These are phyloP conservation scores for Bradypodion pumilum DNA, from an alignment of 2,797 vertebrate genomes.

Conservation along the genomic window DNA sequence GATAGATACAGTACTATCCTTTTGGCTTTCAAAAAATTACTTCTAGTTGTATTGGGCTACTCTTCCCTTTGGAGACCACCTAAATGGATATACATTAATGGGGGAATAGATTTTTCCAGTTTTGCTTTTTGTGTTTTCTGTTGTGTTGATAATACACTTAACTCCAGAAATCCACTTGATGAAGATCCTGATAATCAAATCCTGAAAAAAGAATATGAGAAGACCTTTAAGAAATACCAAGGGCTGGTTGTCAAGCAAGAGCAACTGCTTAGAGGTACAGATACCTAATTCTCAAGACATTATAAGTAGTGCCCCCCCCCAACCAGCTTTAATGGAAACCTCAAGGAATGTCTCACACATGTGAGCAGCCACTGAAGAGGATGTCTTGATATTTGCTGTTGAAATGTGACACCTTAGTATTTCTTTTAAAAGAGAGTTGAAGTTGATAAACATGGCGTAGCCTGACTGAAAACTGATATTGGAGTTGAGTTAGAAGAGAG, in stretches of 20 bases:
- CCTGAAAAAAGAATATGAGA: slow-evolving; percentile 91
- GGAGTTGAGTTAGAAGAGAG: background rate
- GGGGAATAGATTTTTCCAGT: no score
- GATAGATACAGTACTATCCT: no score
- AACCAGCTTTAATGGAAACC: background rate
- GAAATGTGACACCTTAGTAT: background rate
- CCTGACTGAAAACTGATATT: background rate
- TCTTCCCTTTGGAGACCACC: no score
- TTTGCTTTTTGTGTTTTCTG: background rate
- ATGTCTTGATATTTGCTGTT: background rate
- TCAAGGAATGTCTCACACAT: background rate
- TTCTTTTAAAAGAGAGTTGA: background rate
- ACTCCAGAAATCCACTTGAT: slow-evolving; percentile 80
- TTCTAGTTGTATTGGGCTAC: no score
- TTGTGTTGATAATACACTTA: slow-evolving; percentile 67
- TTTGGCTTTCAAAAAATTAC: no score
- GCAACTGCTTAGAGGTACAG: slow-evolving; percentile 89
- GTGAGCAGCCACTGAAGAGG: background rate
- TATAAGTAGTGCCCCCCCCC: background rate
- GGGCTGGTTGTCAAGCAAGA: slow-evolving; percentile 92
- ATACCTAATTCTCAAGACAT: background rate
- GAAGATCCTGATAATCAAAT: slow-evolving; percentile 88
- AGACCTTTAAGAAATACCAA: slow-evolving; percentile 91
- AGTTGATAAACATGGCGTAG: background rate
- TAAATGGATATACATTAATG: no score